Base-by-base conservation (phyloP, 2,797 vertebrate species). In the Sorex maritimensis region DNA sequence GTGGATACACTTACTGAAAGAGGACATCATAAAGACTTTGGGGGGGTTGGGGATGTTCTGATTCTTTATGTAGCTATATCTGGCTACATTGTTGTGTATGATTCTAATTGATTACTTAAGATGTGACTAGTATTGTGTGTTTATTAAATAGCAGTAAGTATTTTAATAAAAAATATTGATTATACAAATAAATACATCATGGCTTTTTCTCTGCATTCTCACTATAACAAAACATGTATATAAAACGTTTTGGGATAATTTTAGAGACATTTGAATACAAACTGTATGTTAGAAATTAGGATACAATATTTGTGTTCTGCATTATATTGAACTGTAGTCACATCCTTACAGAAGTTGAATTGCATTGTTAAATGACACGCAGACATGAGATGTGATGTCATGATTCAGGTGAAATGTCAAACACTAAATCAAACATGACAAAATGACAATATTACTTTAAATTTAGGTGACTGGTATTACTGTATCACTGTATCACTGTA, bases 11-110 rank as follows among this genome's bases (percentile, higher is more conserved):
- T 17, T 9, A 28, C 52, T 9, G 2, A 46, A 44, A 88, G 26
- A 26, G 44, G 49, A 5, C 5, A 1, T 0, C 0, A 2, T 1
- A 2, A 21, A 26, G 80, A 58, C 38, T 21, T 55, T 2, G 1
- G 63, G 78, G 41, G 24, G 21, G 5, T 65, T n/a, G 65, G 21
- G 1, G 0, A 2, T 9, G 12, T 71, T 49, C 77, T 49, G 28
- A 17, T 12, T 81, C 10, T 71, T 17, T 6, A 12, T 9, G 44
- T n/a, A 44, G 61, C 14, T 52, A 2, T 26, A 49, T 65, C 46
- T 65, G 81, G 17, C 49, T 26, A 13, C 23, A 0, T 17, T n/a
- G 72, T 61, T 3, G 58, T 65, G 38, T 26, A 26, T 5, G 3
- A 13, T 58, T 63, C n/a, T 9, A 74, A 24, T 4, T 10, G 12